phyloP scores from a whole-genome alignment of 2,888 invertebrate genomes.

The Apodemia zela region DNA sequence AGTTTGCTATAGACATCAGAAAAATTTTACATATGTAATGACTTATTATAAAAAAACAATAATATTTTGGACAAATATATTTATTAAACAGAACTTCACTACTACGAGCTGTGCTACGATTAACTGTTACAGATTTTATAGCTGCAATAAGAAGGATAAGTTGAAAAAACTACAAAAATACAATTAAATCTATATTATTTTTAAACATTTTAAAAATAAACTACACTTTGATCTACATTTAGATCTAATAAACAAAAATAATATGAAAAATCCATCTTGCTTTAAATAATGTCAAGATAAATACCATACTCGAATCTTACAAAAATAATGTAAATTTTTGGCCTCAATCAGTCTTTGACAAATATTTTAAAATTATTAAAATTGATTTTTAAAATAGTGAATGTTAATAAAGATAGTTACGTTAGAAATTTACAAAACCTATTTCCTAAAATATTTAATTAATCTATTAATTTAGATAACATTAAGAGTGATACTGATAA shows the following conservation, averaged over 20 bases:
- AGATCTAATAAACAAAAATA: neutral
- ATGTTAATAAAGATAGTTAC: no score
- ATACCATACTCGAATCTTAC: neutral
- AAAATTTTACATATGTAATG: no score
- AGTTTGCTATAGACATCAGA: no score
- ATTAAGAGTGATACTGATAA: no score
- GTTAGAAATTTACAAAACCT: no score
- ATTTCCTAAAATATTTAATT: no score
- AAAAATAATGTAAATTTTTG: constrained; percentile 13
- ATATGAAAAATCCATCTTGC: neutral
- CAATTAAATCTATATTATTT: no score
- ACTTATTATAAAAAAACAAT: no score
- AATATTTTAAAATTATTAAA: constrained; percentile 14
- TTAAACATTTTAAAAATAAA: no score
- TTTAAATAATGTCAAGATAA: neutral
- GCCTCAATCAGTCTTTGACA: constrained; percentile 3
- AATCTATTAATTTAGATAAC: no score
- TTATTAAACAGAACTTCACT: neutral
- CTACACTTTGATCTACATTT: neutral
- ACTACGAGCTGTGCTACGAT: neutral
- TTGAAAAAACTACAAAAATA: neutral
- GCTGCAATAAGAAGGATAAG: neutral
- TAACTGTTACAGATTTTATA: neutral
- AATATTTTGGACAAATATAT: neutral
- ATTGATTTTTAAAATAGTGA: no score